Evolutionary conservation across 2,113 vertebrate species (phyloP), one percentile per base, ranked within the genome.

Genomic region (Zapornia atra): DNA sequence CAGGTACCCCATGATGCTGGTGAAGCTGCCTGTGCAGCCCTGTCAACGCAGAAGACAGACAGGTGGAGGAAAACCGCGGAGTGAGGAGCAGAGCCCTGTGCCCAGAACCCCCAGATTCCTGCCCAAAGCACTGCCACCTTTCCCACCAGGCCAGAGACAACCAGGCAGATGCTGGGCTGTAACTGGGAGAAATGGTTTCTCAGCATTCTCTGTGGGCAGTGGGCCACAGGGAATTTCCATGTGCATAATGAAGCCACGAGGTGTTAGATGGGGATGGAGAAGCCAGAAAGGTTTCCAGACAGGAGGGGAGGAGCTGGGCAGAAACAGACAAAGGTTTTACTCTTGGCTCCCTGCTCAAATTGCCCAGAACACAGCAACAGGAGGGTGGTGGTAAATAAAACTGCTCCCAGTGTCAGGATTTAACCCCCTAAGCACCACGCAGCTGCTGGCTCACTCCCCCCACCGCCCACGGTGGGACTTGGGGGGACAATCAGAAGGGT

Each of bases 1-100:
- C 4, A 99, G 92, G 80, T 99, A 99, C 29, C 99, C 99, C 99
- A 99, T 99, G 90, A 99, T 98, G 97, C 99, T 99, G 88, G 98
- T 99, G 95, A 99, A 99, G 88, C 98, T 99, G 81, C 99, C 99
- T 14, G 88, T 98, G 77, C 99, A 99, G 89, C 99, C 99, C 99
- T 99, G 96, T 51, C 64, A 77, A 86, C 28, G 83, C n/a, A 95
- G 34, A 95, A 94, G 56, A 94, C 86, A 96, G 75, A 90, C 12
- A 38, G 15, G 48, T 21, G 13, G 56, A 64, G 51, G n/a, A 66
- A 86, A 75, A 84, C 8, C 0, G 0, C 56, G 90, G 31, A 64
- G 61, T 29, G 34, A 38, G 42, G 57, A 29, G 33, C 36, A 18
- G 31, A 46, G 12, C 46, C 59, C 28, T 10, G 42, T 56, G 42